These are phyloP conservation scores for Nilaparvata lugens DNA, from an alignment of 1,140 invertebrate genomes.

Conservation along the genomic window DNA sequence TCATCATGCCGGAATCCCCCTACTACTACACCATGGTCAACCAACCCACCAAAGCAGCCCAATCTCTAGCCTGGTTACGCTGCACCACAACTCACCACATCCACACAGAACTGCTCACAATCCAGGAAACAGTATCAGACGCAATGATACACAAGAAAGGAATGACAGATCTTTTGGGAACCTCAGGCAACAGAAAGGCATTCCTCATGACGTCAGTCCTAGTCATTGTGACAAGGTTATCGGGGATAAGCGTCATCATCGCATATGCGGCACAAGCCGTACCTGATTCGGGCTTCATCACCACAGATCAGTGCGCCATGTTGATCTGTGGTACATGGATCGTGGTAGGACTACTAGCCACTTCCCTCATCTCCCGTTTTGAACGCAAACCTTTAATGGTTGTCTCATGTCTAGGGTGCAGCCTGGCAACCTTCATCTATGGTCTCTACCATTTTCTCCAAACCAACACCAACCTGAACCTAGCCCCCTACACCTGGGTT, in stretches of 20 bases:
- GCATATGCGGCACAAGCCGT: conserved; percentile 68
- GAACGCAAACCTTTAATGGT: conserved; percentile 39
- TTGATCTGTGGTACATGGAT: conserved; percentile 26
- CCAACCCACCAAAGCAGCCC: conserved; percentile 46
- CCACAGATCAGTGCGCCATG: conserved; percentile 6
- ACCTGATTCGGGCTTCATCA: conserved; percentile 31
- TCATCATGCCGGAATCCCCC: conserved; percentile 74
- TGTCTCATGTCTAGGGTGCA: conserved; percentile 26
- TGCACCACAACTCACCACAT: conserved; percentile 25
- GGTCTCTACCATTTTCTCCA: conserved; percentile 22
- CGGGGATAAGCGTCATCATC: conserved; percentile 61
- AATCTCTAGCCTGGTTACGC: conserved; percentile 55
- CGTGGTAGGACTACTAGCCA: conserved; percentile 32
- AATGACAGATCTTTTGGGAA: conserved; percentile 13
- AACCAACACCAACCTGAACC: not conserved
- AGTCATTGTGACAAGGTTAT: conserved; percentile 65
- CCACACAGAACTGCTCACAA: conserved; percentile 17
- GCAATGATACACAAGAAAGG: conserved; percentile 13
- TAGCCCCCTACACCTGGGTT: conserved; percentile 5
- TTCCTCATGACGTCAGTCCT: conserved; percentile 52
- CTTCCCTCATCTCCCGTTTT: conserved; percentile 30
- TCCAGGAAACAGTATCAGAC: conserved; percentile 18
- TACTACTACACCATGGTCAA: conserved; percentile 52
- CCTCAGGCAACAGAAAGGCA: conserved; percentile 39
- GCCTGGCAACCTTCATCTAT: conserved; percentile 16